Conservation (phyloP, 2,888 invertebrate genomes). For the Xestia ashworthii region DNA sequence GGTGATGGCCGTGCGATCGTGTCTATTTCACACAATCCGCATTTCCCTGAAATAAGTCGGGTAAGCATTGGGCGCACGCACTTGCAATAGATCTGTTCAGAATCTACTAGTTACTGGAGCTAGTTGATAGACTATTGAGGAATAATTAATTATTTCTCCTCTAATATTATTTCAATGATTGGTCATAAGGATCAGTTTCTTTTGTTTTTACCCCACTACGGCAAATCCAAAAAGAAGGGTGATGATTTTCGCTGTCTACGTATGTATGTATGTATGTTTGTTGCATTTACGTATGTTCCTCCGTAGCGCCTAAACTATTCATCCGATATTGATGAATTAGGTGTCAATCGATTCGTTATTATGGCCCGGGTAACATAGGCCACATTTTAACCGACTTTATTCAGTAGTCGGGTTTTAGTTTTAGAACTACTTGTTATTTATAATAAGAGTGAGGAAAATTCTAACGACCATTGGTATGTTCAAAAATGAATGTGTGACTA, state of each 20-base stretch:
- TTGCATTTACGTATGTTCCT: no score
- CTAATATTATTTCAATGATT: not conserved
- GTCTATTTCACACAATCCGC: slow-evolving; percentile 80
- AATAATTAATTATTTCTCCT: not conserved
- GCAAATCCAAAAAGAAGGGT: no score
- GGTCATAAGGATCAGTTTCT: not conserved
- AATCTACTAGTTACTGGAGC: slow-evolving; percentile 44
- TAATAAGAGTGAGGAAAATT: not conserved
- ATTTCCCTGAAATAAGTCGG: slow-evolving; percentile 72
- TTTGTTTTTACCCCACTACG: not conserved
- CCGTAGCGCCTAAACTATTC: no score
- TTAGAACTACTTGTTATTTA: no score
- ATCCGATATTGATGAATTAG: no score
- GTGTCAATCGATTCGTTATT: no score
- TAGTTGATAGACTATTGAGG: not conserved
- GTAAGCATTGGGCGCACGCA: slow-evolving; percentile 80
- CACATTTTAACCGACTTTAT: no score
- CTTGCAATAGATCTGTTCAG: slow-evolving; percentile 69
- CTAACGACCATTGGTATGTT: not conserved
- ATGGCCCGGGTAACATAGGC: no score
- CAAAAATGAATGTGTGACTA: not conserved
- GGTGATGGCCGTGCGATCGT: slow-evolving; percentile 67
- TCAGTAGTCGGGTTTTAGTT: no score
- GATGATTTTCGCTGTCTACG: no score
- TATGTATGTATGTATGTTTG: no score